Base-by-base conservation (phyloP, 2,888 invertebrate species). In the Argynnis bischoffii region DNA sequence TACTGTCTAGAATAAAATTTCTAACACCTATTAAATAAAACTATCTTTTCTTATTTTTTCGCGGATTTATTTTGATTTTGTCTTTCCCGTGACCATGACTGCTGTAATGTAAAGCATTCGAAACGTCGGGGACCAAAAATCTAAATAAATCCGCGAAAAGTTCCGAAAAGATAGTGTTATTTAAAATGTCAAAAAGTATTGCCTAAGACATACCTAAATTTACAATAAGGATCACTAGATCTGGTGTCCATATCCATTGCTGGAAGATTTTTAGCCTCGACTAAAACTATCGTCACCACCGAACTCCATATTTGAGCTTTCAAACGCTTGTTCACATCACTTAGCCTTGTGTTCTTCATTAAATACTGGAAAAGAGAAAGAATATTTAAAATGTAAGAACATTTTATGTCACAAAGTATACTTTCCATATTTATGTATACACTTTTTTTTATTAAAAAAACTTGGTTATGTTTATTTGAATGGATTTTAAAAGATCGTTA, bases 221-320 rank as follows among this genome's bases (percentile, higher is more conserved):
- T 99, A 84, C 98, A 98, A 86, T 98, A 99, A 66, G 98, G 98
- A 87, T 99, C 98, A 76, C 96, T 97, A 71, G 97, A 95, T 74
- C 98, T 96, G n/a, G 95, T 95, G 79, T 98, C 98, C 76, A 97
- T 94, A 83, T 98, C 97, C 94, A 97, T 96, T 0, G 97, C 95
- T 2, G 96, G 94, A 68, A 99, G 94, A 84, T 98, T 97, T 90
- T 96, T 97, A 14, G 98, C 99, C 88, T 99, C 99, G 31, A 99
- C 97, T 74, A 99, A 93, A n/a, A 99, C 96, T 77, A 99, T 97
- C 69, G 99, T 99, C 50, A 99, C 98, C 67, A 99, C 98, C 3
- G 98, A 98, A 83, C 97, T 98, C 99, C 99, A 99, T 84, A 98
- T 97, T 90, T 99, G 99, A 41, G 97, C 98, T 88, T 98, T 99